These are phyloP conservation scores for Tanypteryx hageni DNA, from an alignment of 2,888 invertebrate species.

Conservation along the genomic window DNA sequence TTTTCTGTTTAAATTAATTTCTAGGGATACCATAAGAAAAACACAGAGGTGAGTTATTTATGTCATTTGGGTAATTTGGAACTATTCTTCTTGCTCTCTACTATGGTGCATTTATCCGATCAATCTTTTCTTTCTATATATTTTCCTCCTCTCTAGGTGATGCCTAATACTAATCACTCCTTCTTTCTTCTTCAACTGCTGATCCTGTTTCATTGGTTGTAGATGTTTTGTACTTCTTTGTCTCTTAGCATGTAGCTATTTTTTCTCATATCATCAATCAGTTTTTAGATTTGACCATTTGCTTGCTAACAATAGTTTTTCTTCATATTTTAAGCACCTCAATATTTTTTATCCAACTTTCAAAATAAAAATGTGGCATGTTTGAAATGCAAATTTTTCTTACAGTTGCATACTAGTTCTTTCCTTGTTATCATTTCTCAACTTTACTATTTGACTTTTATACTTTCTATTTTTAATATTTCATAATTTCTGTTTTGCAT, in stretches of 20 bases:
- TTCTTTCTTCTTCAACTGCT: constrained; percentile 10
- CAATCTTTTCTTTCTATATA: constrained; percentile 41
- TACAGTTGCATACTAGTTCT: not conserved
- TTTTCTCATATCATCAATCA: not conserved
- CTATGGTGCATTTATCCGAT: constrained; percentile 2
- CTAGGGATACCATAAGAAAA: constrained; percentile 67
- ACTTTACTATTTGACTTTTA: too few relatives aligned
- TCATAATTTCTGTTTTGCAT: constrained; percentile 12
- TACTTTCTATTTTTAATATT: not conserved
- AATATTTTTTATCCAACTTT: not conserved
- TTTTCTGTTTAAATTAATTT: constrained; percentile 63
- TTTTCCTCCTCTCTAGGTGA: constrained; percentile 38
- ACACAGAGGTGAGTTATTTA: constrained; percentile 67
- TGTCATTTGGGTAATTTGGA: not conserved
- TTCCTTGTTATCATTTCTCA: too few relatives aligned
- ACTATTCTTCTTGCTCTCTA: not conserved
- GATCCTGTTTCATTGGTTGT: not conserved
- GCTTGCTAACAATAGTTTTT: constrained; percentile 31
- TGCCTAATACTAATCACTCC: constrained; percentile 9
- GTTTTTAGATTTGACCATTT: not conserved
- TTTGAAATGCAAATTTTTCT: not conserved
- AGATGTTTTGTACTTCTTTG: not conserved
- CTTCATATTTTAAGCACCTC: not conserved
- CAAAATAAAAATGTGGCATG: constrained; percentile 27
- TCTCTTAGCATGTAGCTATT: constrained; percentile 27